Evolutionary conservation across 1,140 invertebrate species (phyloP).

Genomic region (Lysiphlebus fabarum): DNA sequence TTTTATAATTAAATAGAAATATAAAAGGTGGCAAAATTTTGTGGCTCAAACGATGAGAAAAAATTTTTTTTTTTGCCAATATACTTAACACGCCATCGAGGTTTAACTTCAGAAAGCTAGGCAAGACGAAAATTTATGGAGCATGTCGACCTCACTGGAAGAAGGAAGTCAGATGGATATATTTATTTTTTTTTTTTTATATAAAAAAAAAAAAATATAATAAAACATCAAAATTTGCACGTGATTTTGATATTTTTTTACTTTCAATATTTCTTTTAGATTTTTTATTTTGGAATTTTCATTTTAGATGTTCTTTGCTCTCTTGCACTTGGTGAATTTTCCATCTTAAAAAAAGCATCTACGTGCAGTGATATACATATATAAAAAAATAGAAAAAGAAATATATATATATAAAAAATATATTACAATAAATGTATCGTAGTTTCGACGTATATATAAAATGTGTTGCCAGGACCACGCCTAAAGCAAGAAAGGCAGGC

Average conservation of each 20-base stretch:
- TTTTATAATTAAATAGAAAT: too few relatives aligned
- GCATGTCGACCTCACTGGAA: conserved; percentile 12
- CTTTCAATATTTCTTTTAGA: conserved; percentile 6
- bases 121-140: conserved; percentile 16
- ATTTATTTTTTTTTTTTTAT: too few relatives aligned
- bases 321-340: too few relatives aligned
- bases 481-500: conserved; percentile 12
- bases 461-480: conserved; percentile 24
- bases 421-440: too few relatives aligned
- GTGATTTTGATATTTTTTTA: conserved; percentile 7
- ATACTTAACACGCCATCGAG: conserved; percentile 20
- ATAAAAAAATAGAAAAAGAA: too few relatives aligned
- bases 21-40: too few relatives aligned
- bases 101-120: background rate
- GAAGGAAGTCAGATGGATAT: conserved; percentile 3
- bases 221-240: background rate
- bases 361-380: too few relatives aligned
- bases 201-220: conserved; percentile 7
- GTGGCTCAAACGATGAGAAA: conserved; percentile 2
- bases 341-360: too few relatives aligned
- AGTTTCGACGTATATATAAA: background rate
- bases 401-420: too few relatives aligned
- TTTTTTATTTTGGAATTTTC: too few relatives aligned
- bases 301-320: too few relatives aligned
- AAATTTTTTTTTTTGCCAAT: conserved; percentile 19